Percentiles rank a stretch among this genome's conserved stretches.
Evolutionary conservation across 2,113 vertebrate species (phyloP).

Genomic region (Diphyllodes magnificus): DNA sequence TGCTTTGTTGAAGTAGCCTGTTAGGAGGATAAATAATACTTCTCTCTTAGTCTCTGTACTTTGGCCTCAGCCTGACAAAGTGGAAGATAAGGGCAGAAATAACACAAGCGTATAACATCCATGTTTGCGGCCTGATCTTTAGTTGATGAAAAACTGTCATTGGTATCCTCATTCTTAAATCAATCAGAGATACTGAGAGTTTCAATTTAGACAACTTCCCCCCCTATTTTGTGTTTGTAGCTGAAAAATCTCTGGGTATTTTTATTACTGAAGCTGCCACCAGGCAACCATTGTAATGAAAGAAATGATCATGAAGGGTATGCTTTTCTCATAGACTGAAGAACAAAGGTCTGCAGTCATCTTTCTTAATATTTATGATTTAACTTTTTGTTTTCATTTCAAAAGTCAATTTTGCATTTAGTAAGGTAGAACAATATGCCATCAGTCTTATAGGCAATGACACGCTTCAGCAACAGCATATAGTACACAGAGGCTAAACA

Average conservation of each 20-base stretch:
- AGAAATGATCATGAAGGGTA: background rate
- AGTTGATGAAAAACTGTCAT: background rate
- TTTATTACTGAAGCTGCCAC: background rate
- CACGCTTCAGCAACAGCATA: background rate
- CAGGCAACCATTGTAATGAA: background rate
- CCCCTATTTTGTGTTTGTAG: background rate
- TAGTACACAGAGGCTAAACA: background rate
- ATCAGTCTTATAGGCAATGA: background rate
- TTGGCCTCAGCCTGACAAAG: background rate
- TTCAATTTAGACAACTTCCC: background rate
- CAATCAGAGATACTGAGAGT: background rate
- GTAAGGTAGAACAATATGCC: background rate
- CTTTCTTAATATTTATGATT: background rate
- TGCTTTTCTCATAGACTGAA: background rate
- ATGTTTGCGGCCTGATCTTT: fast-evolving
- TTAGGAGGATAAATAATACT: background rate
- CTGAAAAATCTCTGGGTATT: background rate
- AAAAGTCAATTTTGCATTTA: conserved; percentile 6
- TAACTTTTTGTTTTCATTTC: background rate
- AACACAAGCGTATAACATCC: background rate
- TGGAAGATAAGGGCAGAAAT: background rate
- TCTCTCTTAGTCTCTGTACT: background rate
- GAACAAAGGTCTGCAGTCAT: background rate
- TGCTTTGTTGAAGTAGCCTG: background rate
- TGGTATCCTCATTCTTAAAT: background rate